These are phyloP conservation scores for Mus minutoides DNA, from an alignment of 2,797 vertebrate species.

Conservation along the genomic window DNA sequence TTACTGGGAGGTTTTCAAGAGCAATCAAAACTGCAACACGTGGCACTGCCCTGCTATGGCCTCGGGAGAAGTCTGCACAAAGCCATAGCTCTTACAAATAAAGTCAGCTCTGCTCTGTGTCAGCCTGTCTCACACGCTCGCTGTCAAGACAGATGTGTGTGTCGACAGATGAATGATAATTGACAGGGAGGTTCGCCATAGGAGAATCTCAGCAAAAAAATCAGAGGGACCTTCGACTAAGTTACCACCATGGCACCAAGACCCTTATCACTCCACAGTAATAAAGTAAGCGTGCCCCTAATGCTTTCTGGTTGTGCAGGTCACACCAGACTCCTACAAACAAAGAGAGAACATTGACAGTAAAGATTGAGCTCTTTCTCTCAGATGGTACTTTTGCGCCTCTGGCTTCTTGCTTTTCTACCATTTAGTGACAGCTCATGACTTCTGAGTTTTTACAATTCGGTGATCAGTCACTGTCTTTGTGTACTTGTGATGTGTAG, in stretches of 20 bases:
- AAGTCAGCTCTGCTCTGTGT: neutral
- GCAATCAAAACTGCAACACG: neutral
- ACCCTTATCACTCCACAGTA: slow-evolving; percentile 25
- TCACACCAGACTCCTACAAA: neutral
- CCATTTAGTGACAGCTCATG: slow-evolving; percentile 1
- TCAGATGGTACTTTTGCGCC: neutral
- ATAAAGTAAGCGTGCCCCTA: neutral
- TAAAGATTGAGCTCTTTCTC: neutral
- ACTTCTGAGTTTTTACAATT: slow-evolving; percentile 38
- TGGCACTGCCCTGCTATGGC: neutral
- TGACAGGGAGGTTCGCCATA: slow-evolving; percentile 51
- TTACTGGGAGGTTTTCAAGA: neutral
- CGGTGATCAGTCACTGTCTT: slow-evolving; percentile 29
- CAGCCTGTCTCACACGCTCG: neutral
- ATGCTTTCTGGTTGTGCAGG: neutral
- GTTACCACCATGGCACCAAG: neutral
- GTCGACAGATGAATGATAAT: slow-evolving; percentile 24
- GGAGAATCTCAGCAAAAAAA: slow-evolving; percentile 29
- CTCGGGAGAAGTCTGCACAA: neutral
- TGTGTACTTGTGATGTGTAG: neutral
- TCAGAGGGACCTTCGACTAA: neutral
- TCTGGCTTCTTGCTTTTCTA: slow-evolving; percentile 37
- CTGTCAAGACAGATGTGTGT: slow-evolving; percentile 30
- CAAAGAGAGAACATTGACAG: neutral
- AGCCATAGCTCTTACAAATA: neutral